These are phyloP conservation scores for Linnaemya tessellans DNA, from an alignment of 2,888 invertebrate species.

Conservation along the genomic window DNA sequence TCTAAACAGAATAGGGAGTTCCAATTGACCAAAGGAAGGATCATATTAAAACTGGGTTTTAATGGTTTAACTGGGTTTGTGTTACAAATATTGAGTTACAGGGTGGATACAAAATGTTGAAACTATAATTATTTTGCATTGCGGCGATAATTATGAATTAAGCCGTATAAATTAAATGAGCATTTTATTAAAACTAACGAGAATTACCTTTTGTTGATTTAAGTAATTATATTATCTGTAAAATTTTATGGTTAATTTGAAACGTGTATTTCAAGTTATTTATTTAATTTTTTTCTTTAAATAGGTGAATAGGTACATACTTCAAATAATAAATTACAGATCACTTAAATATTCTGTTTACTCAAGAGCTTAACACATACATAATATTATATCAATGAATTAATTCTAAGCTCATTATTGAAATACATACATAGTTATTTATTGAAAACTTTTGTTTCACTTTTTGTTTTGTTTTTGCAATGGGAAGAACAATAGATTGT, in stretches of 20 bases:
- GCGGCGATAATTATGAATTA: no score
- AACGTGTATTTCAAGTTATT: background rate
- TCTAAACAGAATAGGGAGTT: no score
- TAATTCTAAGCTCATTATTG: background rate
- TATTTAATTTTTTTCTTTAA: background rate
- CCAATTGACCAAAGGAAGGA: no score
- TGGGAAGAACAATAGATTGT: background rate
- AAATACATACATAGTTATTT: background rate
- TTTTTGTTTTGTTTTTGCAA: slow-evolving; percentile 17
- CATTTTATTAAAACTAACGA: background rate
- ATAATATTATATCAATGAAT: slow-evolving; percentile 5
- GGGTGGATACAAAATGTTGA: no score
- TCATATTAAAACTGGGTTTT: no score
- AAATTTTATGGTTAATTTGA: background rate
- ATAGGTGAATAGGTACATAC: background rate
- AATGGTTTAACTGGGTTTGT: no score
- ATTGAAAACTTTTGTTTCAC: background rate
- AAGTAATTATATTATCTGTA: background rate
- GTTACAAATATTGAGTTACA: no score
- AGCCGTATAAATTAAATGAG: no score
- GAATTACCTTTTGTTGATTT: background rate
- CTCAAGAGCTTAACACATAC: background rate
- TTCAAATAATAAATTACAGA: background rate
- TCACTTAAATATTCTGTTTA: background rate
- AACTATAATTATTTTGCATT: no score